A percentile compares a stretch with the other conserved stretches of the same genome.
phyloP scores from a whole-genome alignment of 1,140 invertebrate genomes.

The Atta cephalotes region DNA sequence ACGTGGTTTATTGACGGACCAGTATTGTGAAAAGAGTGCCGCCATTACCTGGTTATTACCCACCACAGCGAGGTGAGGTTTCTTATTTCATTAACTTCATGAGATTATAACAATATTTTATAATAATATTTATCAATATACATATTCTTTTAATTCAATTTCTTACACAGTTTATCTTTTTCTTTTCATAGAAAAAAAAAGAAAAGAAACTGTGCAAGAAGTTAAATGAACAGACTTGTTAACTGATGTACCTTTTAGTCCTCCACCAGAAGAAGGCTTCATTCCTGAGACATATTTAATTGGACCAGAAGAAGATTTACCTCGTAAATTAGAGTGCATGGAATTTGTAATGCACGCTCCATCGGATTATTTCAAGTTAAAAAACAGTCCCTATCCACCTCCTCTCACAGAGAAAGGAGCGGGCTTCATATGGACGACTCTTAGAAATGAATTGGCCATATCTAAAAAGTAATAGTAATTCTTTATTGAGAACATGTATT shows the following conservation, averaged over 20 bases:
- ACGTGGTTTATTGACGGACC: constrained; percentile 95
- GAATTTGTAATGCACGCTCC: constrained; percentile 97
- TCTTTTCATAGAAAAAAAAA: too few species aligned
- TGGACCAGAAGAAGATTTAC: constrained; percentile 96
- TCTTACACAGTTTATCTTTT: too few species aligned
- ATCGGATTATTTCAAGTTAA: constrained; percentile 95
- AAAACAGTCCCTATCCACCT: constrained; percentile 92
- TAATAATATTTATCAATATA: background rate
- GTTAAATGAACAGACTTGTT: background rate
- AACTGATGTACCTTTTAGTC: constrained; percentile 85
- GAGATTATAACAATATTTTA: background rate
- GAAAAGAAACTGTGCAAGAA: too few species aligned
- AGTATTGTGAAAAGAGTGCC: constrained; percentile 97
- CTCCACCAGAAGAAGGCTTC: constrained; percentile 92
- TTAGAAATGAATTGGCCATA: constrained; percentile 80
- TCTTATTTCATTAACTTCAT: background rate
- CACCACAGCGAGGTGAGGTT: constrained; percentile 88
- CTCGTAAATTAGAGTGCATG: constrained; percentile 94
- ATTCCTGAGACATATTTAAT: constrained; percentile 96
- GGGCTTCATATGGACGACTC: constrained; percentile 90
- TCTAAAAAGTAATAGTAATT: constrained; percentile 71
- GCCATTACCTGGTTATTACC: constrained; percentile 97
- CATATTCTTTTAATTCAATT: too few species aligned
- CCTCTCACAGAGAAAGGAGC: constrained; percentile 87
- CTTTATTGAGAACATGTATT: background rate